Evolutionary conservation across 2,888 invertebrate genomes (phyloP).

Genomic region (Acrocyrtus sp.): DNA sequence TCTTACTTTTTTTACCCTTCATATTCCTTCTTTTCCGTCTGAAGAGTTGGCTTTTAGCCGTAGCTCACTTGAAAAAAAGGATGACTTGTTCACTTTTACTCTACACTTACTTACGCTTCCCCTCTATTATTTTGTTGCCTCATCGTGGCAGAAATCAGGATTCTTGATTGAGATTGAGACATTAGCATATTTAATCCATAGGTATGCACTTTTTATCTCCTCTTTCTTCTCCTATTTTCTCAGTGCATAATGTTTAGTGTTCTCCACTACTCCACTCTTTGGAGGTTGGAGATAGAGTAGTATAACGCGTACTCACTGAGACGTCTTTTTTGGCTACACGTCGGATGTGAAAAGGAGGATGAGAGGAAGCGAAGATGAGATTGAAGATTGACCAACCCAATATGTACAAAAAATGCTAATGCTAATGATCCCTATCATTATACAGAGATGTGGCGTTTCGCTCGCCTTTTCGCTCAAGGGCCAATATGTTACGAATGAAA

Average conservation of each 20-base stretch:
- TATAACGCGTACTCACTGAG: too few relatives aligned
- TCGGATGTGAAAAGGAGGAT: constrained; percentile 2
- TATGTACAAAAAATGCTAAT: constrained; percentile 37
- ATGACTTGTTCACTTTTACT: not conserved
- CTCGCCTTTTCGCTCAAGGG: constrained; percentile 24
- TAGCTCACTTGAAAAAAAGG: not conserved
- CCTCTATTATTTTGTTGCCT: constrained; percentile 15
- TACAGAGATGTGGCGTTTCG: constrained; percentile 23
- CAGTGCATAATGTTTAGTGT: too few relatives aligned
- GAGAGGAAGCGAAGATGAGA: not conserved
- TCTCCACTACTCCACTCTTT: not conserved
- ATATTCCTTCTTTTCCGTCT: too few relatives aligned
- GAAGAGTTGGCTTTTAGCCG: not conserved
- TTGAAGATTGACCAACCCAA: constrained; percentile 33
- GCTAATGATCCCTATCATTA: constrained; percentile 50
- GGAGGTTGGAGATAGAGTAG: too few relatives aligned
- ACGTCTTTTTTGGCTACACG: constrained; percentile 4
- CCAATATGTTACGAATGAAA: not conserved
- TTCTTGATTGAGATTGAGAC: constrained; percentile 56
- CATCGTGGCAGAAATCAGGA: constrained; percentile 45
- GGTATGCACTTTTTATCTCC: constrained; percentile 35
- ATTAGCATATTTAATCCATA: constrained; percentile 53
- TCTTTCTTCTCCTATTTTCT: constrained; percentile 13
- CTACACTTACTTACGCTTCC: not conserved
- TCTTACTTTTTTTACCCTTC: not conserved